These are phyloP conservation scores for Calliscelio sp. DNA, from an alignment of 2,888 invertebrate genomes.

Conservation along the genomic window DNA sequence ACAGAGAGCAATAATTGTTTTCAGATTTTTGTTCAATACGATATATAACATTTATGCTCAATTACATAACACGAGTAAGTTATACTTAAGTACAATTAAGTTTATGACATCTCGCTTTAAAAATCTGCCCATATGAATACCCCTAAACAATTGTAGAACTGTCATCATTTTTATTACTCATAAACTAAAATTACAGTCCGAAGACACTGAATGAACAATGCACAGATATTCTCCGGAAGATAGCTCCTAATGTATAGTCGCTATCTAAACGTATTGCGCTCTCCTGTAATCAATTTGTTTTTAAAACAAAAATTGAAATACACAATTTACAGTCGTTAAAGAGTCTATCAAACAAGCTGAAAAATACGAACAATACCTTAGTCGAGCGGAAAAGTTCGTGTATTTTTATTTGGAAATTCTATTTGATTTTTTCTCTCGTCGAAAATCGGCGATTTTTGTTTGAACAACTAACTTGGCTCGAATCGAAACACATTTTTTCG, in stretches of 20 bases:
- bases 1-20: too few species aligned
- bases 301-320: constrained; percentile 22
- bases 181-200: constrained; percentile 40
- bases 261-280: constrained; percentile 31
- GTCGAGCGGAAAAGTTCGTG: neutral
- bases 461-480: too few species aligned
- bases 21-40: neutral
- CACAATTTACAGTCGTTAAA: constrained; percentile 30
- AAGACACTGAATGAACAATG: constrained; percentile 49
- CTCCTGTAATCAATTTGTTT: constrained; percentile 34
- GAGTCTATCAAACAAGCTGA: neutral
- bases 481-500: too few species aligned
- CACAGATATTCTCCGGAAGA: constrained; percentile 41
- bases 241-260: constrained; percentile 37
- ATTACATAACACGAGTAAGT: neutral
- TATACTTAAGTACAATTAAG: constrained; percentile 25
- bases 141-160: constrained; percentile 41
- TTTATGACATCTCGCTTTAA: constrained; percentile 30
- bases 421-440: neutral
- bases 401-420: constrained; percentile 4
- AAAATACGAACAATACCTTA: constrained; percentile 12
- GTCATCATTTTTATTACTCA: constrained; percentile 36
- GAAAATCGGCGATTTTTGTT: too few species aligned
- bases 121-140: constrained; percentile 2
- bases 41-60: constrained; percentile 4